These are phyloP conservation scores for Drosophila asahinai DNA, from an alignment of 1,140 invertebrate genomes.

Conservation along the genomic window DNA sequence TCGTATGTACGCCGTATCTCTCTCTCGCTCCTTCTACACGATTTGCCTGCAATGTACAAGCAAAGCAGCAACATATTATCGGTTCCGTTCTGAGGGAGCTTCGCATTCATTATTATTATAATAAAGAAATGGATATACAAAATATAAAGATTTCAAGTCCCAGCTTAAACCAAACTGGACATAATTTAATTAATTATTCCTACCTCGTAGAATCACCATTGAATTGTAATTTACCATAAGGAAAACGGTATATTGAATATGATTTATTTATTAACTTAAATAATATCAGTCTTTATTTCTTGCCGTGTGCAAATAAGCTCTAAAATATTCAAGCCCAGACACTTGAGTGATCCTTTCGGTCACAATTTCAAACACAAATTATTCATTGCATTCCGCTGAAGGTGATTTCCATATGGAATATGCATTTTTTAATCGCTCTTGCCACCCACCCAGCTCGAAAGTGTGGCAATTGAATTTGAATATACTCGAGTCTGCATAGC, in stretches of 20 bases:
- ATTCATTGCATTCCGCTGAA: constrained; percentile 26
- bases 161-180: no score
- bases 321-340: background rate
- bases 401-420: constrained; percentile 14
- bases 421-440: constrained; percentile 5
- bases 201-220: no score
- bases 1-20: no score
- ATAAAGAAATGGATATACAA: no score
- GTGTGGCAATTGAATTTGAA: constrained; percentile 77
- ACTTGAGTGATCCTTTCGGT: constrained; percentile 34
- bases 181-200: no score
- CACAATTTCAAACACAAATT: constrained; percentile 19
- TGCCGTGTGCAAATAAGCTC: background rate
- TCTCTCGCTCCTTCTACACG: no score
- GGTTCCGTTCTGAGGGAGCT: no score
- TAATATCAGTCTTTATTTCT: background rate
- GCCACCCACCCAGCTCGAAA: constrained; percentile 58
- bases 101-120: no score
- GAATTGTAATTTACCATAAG: background rate
- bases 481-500: constrained; percentile 65
- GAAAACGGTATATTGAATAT: no score
- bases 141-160: no score
- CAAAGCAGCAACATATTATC: no score
- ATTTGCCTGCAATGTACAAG: no score
- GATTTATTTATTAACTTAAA: background rate